Conservation (phyloP, 1,140 invertebrate species). For the Bombyx mandarina region DNA sequence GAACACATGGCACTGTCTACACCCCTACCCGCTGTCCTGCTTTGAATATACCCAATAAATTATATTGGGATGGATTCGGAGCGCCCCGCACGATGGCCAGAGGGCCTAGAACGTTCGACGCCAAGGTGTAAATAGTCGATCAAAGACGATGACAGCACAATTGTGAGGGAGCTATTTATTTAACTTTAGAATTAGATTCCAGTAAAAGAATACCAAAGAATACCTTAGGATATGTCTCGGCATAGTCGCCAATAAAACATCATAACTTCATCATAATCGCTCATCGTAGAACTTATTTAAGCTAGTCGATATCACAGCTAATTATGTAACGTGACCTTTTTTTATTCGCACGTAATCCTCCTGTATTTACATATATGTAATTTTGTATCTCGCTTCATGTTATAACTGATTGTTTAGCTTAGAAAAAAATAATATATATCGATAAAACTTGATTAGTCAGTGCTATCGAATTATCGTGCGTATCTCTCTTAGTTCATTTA, state of each 20-base stretch:
- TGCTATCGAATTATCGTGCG: constrained; percentile 18
- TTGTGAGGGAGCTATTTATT: constrained; percentile 32
- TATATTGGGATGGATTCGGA: constrained; percentile 8
- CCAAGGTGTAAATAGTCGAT: constrained; percentile 12
- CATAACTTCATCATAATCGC: neutral
- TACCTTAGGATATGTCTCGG: constrained; percentile 14
- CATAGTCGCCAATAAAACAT: constrained; percentile 11
- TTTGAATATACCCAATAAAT: constrained; percentile 70
- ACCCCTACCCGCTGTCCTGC: constrained; percentile 88
- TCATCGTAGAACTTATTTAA: constrained; percentile 24
- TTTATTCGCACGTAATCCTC: constrained; percentile 35
- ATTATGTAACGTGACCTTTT: constrained; percentile 26
- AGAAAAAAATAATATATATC: constrained; percentile 9
- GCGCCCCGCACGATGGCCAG: too few relatives aligned
- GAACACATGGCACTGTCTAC: constrained; percentile 95
- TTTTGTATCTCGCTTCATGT: constrained; percentile 20
- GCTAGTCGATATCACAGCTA: constrained; percentile 54
- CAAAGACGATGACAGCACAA: constrained; percentile 15
- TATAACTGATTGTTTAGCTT: constrained; percentile 28
- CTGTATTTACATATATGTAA: constrained; percentile 20
- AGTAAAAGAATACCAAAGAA: constrained; percentile 60
- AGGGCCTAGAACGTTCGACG: neutral
- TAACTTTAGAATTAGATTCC: constrained; percentile 34
- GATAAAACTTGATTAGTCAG: constrained; percentile 23
- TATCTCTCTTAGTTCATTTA: constrained; percentile 16